Evolutionary conservation across 2,888 invertebrate genomes (phyloP), one percentile per base, ranked within the genome.

Genomic region (Dynastes maya): DNA sequence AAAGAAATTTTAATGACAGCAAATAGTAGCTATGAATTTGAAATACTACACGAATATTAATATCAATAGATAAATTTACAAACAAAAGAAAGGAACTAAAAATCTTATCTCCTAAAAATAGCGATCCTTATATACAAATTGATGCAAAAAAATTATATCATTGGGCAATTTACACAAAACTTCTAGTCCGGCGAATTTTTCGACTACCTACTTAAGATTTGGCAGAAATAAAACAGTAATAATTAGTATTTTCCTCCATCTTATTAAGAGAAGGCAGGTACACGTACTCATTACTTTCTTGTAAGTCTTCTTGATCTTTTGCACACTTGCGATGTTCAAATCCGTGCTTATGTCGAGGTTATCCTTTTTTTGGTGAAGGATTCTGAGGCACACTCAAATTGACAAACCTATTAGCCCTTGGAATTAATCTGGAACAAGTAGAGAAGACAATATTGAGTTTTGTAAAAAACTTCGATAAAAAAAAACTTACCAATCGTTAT

Each of bases 281-380:
- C 75, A 75, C 78, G 29, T 29, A 27, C 40, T 29, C 49, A 8
- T 70, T 22, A 67, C 58, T 75, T 32, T 37, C 9, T 78, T 96
- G 86, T 96, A 96, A 86, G 96, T 96, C 91, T 96, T 95, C 91
- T 96, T 96, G 82, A 96, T 96, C 91, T 96, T 96, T 87, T 96
- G 96, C 87, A 96, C 89, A 84, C 87, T 88, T 16, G 88, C 85
- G 71, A 89, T 89, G 80, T 89, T 89, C 80, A 89, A 84, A 82
- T 89, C 89, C 84, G 89, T 89, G 79, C 87, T 86, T 68, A 88
- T 86, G 84, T 93, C 92, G 80, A 93, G 87, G 87, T 94, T 94
- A 86, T 94, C 93, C 85, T 16, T 94, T 94, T 87, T 96, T 95
- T 85, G 92, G 91, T 45, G 88, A 87, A 32, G 88, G 87, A 78